Percentiles rank a stretch among this genome's conserved stretches.
phyloP scores from a whole-genome alignment of 2,113 vertebrate species.

The Anolis sagrei region DNA sequence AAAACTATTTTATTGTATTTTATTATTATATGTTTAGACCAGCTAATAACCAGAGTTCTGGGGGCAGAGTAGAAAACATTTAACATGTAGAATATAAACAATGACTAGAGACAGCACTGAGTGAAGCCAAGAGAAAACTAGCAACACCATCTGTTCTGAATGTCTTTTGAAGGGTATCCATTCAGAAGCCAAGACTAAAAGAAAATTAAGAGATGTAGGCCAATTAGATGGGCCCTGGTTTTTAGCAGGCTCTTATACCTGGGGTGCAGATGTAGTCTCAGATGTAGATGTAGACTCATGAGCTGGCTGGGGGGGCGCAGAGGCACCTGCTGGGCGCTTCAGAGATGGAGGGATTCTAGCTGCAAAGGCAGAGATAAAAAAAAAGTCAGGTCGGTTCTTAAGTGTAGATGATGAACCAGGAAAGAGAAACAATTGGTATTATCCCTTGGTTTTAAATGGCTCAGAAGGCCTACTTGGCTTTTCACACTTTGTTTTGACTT shows the following conservation, averaged over 20 bases:
- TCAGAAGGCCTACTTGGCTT: neutral
- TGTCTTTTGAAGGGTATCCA: rapidly evolving
- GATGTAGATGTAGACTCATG: slow-evolving; percentile 50
- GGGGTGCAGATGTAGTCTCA: slow-evolving; percentile 19
- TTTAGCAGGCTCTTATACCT: slow-evolving; percentile 54
- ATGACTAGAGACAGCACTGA: neutral
- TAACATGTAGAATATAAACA: neutral
- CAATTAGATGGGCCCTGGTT: slow-evolving; percentile 13
- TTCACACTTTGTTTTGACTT: slow-evolving; percentile 23
- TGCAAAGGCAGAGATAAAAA: slow-evolving; percentile 57
- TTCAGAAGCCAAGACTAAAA: neutral
- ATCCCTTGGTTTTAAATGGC: slow-evolving; percentile 46
- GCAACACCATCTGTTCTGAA: neutral
- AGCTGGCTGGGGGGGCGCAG: slow-evolving; percentile 68
- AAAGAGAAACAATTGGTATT: slow-evolving; percentile 16
- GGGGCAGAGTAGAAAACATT: neutral
- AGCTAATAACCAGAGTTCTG: neutral
- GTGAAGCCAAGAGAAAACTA: neutral
- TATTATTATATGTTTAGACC: too few relatives aligned
- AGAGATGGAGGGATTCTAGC: slow-evolving; percentile 79
- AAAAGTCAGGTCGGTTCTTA: slow-evolving; percentile 36
- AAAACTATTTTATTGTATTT: neutral
- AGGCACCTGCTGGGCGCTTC: slow-evolving; percentile 77
- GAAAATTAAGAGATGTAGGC: neutral
- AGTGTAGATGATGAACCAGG: slow-evolving; percentile 34